A percentile compares a stretch with the other conserved stretches of the same genome.
These are phyloP conservation scores for Cylindroiulus punctatus DNA, from an alignment of 2,888 invertebrate genomes.

Conservation along the genomic window DNA sequence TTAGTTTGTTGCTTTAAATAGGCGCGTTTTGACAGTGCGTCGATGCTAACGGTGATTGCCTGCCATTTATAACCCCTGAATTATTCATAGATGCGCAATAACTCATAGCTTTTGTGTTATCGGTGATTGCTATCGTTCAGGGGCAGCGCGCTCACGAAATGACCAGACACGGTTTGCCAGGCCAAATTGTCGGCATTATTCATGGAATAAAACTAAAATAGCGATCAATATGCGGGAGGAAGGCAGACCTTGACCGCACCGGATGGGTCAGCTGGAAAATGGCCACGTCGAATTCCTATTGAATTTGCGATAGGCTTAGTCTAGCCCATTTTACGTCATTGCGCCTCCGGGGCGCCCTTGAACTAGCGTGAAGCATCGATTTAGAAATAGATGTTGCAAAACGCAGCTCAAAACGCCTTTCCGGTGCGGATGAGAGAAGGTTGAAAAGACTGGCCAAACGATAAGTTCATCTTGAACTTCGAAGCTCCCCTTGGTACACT, in stretches of 20 bases:
- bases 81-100: not conserved
- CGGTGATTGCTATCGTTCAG: not conserved
- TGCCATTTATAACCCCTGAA: not conserved
- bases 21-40: not conserved
- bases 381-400: constrained; percentile 5
- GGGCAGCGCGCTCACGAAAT: not conserved
- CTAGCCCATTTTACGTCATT: not conserved
- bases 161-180: not conserved
- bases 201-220: not conserved
- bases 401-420: not conserved
- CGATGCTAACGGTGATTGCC: not conserved
- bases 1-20: too few relatives aligned
- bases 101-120: not conserved
- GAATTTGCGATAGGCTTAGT: not conserved
- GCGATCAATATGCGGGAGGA: not conserved
- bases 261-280: not conserved
- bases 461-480: not conserved
- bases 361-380: constrained; percentile 21
- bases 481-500: not conserved
- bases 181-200: not conserved
- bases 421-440: not conserved
- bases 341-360: not conserved
- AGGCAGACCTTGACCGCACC: not conserved
- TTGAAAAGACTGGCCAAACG: not conserved
- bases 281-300: not conserved